A percentile compares a stretch with the other conserved stretches of the same genome.
phyloP scores from a whole-genome alignment of 2,888 invertebrate species.

The Tenthredo scrophulariae region DNA sequence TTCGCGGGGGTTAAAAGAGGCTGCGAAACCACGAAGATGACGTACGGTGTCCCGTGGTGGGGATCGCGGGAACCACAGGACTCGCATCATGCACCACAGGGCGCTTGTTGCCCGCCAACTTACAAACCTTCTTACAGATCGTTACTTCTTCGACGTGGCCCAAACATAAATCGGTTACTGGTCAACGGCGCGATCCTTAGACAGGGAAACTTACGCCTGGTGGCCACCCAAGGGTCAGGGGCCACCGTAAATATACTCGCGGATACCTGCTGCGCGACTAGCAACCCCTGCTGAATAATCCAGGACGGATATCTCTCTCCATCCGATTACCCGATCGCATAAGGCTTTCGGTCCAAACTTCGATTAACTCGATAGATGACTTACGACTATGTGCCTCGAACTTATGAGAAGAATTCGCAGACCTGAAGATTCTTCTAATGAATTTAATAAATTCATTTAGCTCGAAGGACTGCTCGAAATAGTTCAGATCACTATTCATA shows the following conservation, averaged over 20 bases:
- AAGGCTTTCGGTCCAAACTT: background rate
- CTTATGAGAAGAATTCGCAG: background rate
- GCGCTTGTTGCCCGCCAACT: conserved; percentile 74
- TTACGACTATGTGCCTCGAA: background rate
- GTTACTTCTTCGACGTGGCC: conserved; percentile 73
- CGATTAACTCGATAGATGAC: conserved; percentile 30
- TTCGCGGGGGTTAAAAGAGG: background rate
- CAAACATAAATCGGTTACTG: conserved; percentile 74
- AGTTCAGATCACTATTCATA: background rate
- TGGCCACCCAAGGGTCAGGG: conserved; percentile 68
- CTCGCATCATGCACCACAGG: conserved; percentile 68
- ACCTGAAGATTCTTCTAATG: background rate
- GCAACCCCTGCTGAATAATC: conserved; percentile 32
- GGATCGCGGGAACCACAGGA: conserved; percentile 13
- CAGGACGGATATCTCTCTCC: conserved; percentile 3
- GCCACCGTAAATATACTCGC: conserved; percentile 72
- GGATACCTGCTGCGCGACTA: conserved; percentile 69
- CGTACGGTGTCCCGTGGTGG: conserved; percentile 27
- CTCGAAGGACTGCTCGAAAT: background rate
- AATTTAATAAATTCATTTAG: background rate
- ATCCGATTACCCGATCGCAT: background rate
- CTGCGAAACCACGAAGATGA: conserved; percentile 36
- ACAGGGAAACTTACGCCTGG: conserved; percentile 70
- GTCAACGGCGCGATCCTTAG: conserved; percentile 56
- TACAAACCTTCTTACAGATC: conserved; percentile 77